phyloP scores from a whole-genome alignment of 2,797 vertebrate species.

The Spinibarbus caldwelli region DNA sequence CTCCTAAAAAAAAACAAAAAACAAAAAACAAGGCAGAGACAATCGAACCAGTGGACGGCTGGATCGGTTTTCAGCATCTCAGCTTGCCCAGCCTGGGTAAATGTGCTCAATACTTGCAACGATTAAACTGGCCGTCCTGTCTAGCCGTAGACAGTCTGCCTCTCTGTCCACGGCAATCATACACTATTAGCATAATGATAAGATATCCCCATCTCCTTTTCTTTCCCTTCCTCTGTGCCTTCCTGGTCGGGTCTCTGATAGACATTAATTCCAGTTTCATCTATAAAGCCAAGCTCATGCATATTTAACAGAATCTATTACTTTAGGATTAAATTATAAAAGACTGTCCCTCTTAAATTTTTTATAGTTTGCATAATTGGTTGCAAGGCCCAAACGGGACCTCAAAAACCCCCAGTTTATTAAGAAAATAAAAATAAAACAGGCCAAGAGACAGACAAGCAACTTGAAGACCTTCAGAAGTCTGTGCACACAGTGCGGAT shows the following conservation, averaged over 20 bases:
- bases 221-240: conserved; percentile 65
- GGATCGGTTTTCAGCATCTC: conserved; percentile 34
- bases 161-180: conserved; percentile 74
- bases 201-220: conserved; percentile 69
- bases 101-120: conserved; percentile 36
- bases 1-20: conserved; percentile 25
- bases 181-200: conserved; percentile 82
- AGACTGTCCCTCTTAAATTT: conserved; percentile 81
- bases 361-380: conserved; percentile 86
- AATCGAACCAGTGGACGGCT: conserved; percentile 11
- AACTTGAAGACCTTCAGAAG: background rate
- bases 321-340: conserved; percentile 89
- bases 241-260: conserved; percentile 79
- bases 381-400: conserved; percentile 75
- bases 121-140: conserved; percentile 19
- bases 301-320: conserved; percentile 88
- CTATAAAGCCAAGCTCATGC: conserved; percentile 84
- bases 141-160: conserved; percentile 58
- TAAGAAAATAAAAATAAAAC: conserved; percentile 56
- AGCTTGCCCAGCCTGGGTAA: conserved; percentile 22
- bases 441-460: conserved; percentile 38
- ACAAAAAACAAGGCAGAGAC: background rate
- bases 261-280: conserved; percentile 85
- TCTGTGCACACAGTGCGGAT: background rate
- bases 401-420: conserved; percentile 77